Conservation (phyloP, 2,888 invertebrate species). For the Lycophotia porphyrea region DNA sequence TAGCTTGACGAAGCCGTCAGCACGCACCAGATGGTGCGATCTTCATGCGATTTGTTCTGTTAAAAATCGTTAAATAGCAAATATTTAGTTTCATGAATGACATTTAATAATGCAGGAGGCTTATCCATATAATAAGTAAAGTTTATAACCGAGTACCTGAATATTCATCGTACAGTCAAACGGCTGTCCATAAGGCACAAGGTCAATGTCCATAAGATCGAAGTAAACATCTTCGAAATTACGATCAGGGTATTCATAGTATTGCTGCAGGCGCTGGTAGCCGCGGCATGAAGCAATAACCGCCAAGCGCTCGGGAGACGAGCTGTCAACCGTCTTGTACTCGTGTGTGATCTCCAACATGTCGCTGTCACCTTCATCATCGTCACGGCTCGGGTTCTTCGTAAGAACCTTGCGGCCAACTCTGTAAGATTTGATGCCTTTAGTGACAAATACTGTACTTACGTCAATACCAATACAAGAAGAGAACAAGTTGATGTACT, state of each 20-base stretch:
- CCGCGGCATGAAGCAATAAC: slow-evolving; percentile 92
- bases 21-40: slow-evolving; percentile 91
- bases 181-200: slow-evolving; percentile 91
- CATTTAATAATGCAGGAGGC: not conserved
- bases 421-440: slow-evolving; percentile 77
- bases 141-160: slow-evolving; percentile 79
- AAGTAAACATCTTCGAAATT: slow-evolving; percentile 91
- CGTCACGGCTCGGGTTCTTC: slow-evolving; percentile 91
- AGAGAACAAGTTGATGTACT: slow-evolving; percentile 70
- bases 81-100: not conserved
- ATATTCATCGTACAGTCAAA: slow-evolving; percentile 92
- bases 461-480: not conserved
- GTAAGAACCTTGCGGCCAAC: slow-evolving; percentile 93
- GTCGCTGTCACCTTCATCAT: slow-evolving; percentile 92
- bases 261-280: slow-evolving; percentile 90
- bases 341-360: slow-evolving; percentile 92
- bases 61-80: not conserved
- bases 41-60: slow-evolving; percentile 91
- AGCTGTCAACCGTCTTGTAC: slow-evolving; percentile 92
- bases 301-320: slow-evolving; percentile 91
- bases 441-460: not conserved
- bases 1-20: slow-evolving; percentile 92
- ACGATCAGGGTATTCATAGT: slow-evolving; percentile 91
- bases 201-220: slow-evolving; percentile 92
- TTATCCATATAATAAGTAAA: not conserved